phyloP scores from a whole-genome alignment of 2,113 vertebrate genomes.

The Microtus pennsylvanicus region DNA sequence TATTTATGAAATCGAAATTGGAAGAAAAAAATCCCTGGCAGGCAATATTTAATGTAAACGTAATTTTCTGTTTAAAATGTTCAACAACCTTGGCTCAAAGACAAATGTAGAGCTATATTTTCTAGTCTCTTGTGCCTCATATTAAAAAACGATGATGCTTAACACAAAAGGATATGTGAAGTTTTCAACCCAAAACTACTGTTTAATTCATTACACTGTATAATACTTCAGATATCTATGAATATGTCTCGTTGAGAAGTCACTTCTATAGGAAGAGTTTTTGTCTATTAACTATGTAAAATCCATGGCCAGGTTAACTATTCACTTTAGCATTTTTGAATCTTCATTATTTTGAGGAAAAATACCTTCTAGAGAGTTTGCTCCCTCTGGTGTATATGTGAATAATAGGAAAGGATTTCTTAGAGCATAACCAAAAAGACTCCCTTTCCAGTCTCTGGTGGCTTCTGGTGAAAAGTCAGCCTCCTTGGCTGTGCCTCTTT shows the following conservation, averaged over 20 bases:
- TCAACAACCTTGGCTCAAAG: constrained; percentile 31
- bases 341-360: constrained; percentile 35
- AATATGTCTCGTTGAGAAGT: constrained; percentile 18
- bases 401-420: not conserved
- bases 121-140: not conserved
- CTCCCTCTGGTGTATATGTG: not conserved
- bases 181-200: constrained; percentile 37
- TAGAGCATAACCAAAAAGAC: not conserved
- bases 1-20: constrained; percentile 54
- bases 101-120: not conserved
- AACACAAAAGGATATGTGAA: not conserved
- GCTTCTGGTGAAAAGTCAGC: not conserved
- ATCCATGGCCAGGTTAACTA: not conserved
- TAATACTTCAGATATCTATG: constrained; percentile 4
- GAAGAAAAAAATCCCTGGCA: constrained; percentile 54
- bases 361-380: not conserved
- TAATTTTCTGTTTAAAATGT: constrained; percentile 60
- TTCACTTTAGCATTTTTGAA: constrained; percentile 43
- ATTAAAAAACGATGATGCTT: constrained; percentile 47
- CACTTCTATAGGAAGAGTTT: constrained; percentile 7
- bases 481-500: not conserved
- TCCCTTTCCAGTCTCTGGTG: not conserved
- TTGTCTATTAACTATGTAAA: constrained; percentile 3
- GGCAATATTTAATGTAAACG: constrained; percentile 44
- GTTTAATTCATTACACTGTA: not conserved